These are phyloP conservation scores for Drosophila bocki DNA, from an alignment of 1,140 invertebrate species.

Conservation along the genomic window DNA sequence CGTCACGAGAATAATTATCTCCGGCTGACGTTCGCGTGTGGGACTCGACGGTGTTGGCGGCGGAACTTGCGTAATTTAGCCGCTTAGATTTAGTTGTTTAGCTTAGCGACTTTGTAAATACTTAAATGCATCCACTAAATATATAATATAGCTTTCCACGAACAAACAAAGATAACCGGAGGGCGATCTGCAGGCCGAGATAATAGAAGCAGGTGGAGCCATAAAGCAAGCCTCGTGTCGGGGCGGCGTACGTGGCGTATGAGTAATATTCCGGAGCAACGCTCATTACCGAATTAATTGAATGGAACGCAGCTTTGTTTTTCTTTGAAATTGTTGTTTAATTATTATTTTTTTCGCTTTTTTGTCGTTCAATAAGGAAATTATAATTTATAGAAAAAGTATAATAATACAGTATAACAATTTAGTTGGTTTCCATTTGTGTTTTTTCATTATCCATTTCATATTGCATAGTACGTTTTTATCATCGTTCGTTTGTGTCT, in stretches of 20 bases:
- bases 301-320: constrained; percentile 21
- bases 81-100: constrained; percentile 43
- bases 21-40: constrained; percentile 26
- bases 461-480: constrained; percentile 57
- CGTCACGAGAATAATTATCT: constrained; percentile 29
- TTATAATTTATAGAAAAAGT: constrained; percentile 85
- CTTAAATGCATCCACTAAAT: constrained; percentile 43
- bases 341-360: constrained; percentile 78
- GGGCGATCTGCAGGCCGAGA: background rate
- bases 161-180: constrained; percentile 29
- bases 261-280: constrained; percentile 24
- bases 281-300: constrained; percentile 7
- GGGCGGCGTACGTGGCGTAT: constrained; percentile 31
- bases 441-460: constrained; percentile 48
- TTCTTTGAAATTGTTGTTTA: constrained; percentile 82
- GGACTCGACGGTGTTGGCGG: background rate
- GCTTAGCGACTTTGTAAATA: constrained; percentile 49
- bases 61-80: constrained; percentile 42
- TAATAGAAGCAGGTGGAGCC: constrained; percentile 4
- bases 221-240: constrained; percentile 18
- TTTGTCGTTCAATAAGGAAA: constrained; percentile 83
- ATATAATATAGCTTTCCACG: constrained; percentile 19
- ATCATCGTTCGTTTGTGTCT: constrained; percentile 50
- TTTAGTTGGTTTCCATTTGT: constrained; percentile 74
- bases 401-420: constrained; percentile 85